Conservation (phyloP, 2,797 vertebrate species). For the Takifugu rubripes region DNA sequence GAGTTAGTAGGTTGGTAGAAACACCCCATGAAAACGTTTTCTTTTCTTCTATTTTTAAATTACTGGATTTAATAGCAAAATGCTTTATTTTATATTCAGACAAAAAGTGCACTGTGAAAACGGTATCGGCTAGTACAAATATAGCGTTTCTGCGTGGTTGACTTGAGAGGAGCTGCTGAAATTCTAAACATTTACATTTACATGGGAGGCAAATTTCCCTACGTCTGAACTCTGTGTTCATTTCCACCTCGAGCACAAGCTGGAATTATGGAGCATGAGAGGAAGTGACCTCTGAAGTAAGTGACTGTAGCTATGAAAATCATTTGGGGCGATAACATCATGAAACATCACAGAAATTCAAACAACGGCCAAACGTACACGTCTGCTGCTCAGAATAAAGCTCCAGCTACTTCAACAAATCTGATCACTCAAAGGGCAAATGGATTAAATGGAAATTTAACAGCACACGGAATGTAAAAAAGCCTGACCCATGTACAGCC, state of each 20-base stretch:
- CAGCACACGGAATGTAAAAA: conserved; percentile 6
- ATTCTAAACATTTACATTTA: conserved; percentile 43
- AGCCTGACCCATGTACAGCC: not conserved
- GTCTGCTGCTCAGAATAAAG: not conserved
- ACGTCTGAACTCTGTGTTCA: conserved; percentile 37
- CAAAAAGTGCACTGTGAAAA: conserved; percentile 7
- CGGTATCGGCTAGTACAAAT: not conserved
- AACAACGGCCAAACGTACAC: not conserved
- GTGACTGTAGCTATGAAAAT: conserved; percentile 1
- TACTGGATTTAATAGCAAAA: not conserved
- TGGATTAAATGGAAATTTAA: not conserved
- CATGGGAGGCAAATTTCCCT: conserved; percentile 58
- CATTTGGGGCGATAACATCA: not conserved
- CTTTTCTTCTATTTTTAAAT: not conserved
- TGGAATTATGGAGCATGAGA: conserved; percentile 16
- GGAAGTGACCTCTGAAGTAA: not conserved
- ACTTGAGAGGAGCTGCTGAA: conserved; percentile 24
- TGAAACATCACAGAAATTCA: not conserved
- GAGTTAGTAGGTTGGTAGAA: not conserved
- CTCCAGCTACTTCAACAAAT: not conserved
- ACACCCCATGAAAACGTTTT: not conserved
- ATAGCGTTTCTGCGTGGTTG: not conserved
- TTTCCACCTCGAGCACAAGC: conserved; percentile 5
- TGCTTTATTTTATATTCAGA: not conserved
- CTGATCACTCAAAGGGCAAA: not conserved